phyloP scores from a whole-genome alignment of 2,888 invertebrate genomes.

The Hipparchia semele region DNA sequence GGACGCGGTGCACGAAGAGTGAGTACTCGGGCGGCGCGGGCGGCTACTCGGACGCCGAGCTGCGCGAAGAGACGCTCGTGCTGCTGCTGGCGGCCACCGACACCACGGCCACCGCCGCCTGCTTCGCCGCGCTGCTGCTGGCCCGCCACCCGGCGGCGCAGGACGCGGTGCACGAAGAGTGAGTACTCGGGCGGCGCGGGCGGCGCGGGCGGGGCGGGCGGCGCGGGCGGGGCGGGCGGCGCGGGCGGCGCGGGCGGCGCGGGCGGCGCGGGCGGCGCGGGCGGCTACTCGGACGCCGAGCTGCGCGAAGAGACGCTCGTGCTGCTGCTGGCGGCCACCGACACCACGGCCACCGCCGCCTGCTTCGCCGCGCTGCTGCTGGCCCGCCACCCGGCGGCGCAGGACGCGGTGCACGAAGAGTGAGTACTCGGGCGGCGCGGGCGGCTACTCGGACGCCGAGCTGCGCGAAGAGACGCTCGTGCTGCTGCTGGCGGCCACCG shows the following conservation, averaged over 20 bases:
- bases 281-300: neutral
- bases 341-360: neutral
- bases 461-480: too few relatives aligned
- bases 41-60: neutral
- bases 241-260: too few relatives aligned
- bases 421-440: neutral
- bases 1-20: too few relatives aligned
- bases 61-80: constrained; percentile 1
- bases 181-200: neutral
- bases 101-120: neutral
- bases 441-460: too few relatives aligned
- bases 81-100: neutral
- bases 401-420: neutral
- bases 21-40: neutral
- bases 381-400: neutral
- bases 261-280: neutral
- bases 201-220: neutral
- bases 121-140: constrained; percentile 3
- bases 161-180: neutral
- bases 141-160: neutral
- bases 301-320: neutral
- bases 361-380: neutral
- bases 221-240: neutral
- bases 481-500: too few relatives aligned
- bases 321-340: neutral